These are phyloP conservation scores for Harpagus bidentatus DNA, from an alignment of 2,113 vertebrate species.

Conservation along the genomic window DNA sequence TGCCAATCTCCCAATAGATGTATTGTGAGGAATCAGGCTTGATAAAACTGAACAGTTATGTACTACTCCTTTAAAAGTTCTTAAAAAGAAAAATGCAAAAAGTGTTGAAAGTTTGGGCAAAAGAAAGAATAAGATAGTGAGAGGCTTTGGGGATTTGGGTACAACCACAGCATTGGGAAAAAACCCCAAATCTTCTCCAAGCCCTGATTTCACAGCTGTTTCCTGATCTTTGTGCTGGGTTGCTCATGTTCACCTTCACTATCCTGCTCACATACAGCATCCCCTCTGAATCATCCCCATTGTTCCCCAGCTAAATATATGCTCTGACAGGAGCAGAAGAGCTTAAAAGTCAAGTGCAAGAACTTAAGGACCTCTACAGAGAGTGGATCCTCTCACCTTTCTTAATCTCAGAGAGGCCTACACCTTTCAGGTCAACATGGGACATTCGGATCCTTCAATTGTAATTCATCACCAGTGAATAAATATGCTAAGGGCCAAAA, in stretches of 20 bases:
- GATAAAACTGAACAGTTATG: neutral
- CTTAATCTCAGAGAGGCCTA: neutral
- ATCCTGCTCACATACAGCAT: neutral
- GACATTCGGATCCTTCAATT: neutral
- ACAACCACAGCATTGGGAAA: neutral
- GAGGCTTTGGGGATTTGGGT: neutral
- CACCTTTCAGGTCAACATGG: neutral
- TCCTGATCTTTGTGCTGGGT: neutral
- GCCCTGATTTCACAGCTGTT: neutral
- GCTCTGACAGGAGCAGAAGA: neutral
- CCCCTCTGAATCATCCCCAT: neutral
- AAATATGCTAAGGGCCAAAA: neutral
- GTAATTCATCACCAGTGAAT: neutral
- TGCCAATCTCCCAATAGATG: neutral
- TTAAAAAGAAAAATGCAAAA: neutral
- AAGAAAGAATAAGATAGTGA: neutral
- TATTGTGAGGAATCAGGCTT: neutral
- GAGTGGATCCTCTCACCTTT: neutral
- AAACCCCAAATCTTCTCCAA: neutral
- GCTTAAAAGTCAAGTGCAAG: neutral
- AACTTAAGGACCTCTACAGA: neutral
- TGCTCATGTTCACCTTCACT: accelerated
- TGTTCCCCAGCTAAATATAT: neutral
- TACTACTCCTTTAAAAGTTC: neutral
- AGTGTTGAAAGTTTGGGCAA: neutral